phyloP scores from a whole-genome alignment of 1,140 invertebrate genomes.

The Rhyacophila brunnea region DNA sequence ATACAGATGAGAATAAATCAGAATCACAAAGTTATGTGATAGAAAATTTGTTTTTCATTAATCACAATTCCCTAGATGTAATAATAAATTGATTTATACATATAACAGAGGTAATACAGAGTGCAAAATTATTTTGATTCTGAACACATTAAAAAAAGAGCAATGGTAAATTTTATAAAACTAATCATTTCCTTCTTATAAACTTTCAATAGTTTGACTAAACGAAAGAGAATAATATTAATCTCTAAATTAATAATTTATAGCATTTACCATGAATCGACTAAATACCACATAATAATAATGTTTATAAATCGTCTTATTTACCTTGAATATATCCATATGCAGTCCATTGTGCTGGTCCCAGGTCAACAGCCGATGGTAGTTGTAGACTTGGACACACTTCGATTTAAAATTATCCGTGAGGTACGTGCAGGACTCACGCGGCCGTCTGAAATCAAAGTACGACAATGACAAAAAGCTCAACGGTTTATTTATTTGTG shows the following conservation, averaged over 20 bases:
- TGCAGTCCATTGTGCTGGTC: slow-evolving; percentile 77
- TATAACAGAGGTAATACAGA: background rate
- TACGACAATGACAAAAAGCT: background rate
- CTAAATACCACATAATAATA: background rate
- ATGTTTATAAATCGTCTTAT: background rate
- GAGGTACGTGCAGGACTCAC: slow-evolving; percentile 74
- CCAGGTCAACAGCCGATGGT: slow-evolving; percentile 83
- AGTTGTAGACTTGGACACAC: slow-evolving; percentile 83
- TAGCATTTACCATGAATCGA: background rate
- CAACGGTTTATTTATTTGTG: no score
- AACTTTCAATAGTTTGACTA: no score
- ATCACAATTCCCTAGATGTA: background rate
- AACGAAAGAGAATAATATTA: no score
- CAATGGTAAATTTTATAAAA: no score
- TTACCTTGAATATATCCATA: slow-evolving; percentile 82
- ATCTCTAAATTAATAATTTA: no score
- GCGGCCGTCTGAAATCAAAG: slow-evolving; percentile 64
- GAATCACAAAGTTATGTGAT: no score
- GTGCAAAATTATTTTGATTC: background rate
- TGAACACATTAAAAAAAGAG: no score
- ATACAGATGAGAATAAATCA: no score
- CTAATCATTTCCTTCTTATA: no score
- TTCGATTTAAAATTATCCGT: slow-evolving; percentile 78
- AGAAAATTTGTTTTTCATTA: no score
- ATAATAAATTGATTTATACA: background rate